phyloP scores from a whole-genome alignment of 2,888 invertebrate species.

The Idaea aversata region DNA sequence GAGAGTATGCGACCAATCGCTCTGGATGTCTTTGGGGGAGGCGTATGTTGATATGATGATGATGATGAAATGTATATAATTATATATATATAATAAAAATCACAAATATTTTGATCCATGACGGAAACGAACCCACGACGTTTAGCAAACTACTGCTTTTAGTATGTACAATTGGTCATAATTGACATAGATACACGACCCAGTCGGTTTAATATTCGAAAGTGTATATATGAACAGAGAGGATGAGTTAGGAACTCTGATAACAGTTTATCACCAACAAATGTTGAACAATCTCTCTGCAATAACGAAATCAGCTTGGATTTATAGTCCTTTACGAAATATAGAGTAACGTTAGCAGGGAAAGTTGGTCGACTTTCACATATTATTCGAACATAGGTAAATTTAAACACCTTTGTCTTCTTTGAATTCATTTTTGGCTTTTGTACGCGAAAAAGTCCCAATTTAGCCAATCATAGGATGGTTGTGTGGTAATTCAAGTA shows the following conservation, averaged over 20 bases:
- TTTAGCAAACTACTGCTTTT: background rate
- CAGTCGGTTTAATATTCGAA: background rate
- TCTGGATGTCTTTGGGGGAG: too few species aligned
- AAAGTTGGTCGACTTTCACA: slow-evolving; percentile 10
- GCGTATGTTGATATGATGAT: too few species aligned
- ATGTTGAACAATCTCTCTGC: slow-evolving; percentile 68
- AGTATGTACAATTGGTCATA: background rate
- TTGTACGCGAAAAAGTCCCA: too few species aligned
- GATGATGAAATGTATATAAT: too few species aligned
- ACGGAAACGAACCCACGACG: background rate
- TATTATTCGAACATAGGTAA: background rate
- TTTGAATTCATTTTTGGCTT: too few species aligned
- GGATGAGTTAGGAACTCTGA: slow-evolving; percentile 60
- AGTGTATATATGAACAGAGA: background rate
- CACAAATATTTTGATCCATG: too few species aligned
- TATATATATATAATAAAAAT: too few species aligned
- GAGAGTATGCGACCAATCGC: too few species aligned
- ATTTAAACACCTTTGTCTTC: too few species aligned
- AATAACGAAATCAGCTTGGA: slow-evolving; percentile 74
- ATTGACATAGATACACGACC: background rate
- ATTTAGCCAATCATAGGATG: too few species aligned
- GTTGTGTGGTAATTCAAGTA: too few species aligned
- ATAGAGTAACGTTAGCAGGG: slow-evolving; percentile 51
- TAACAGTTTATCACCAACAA: slow-evolving; percentile 69
- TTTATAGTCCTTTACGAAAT: slow-evolving; percentile 72